A percentile compares a stretch with the other conserved stretches of the same genome.
These are phyloP conservation scores for Phrynocephalus forsythii DNA, from an alignment of 2,797 vertebrate genomes.

Conservation along the genomic window DNA sequence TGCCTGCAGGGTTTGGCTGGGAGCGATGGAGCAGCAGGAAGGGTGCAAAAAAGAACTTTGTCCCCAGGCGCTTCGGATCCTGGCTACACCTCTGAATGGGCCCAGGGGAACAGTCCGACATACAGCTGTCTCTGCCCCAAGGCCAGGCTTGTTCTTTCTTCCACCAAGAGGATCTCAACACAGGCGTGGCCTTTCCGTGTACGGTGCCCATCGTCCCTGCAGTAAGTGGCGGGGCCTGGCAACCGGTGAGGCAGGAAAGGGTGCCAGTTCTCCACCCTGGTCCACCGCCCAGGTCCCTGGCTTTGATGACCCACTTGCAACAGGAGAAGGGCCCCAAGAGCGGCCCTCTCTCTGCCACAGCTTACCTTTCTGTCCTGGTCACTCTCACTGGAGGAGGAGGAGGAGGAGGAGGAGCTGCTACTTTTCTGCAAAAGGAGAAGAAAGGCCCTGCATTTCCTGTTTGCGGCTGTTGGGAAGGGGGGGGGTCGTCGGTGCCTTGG, in stretches of 20 bases:
- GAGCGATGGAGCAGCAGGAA: no score
- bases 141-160: background rate
- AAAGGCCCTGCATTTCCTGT: background rate
- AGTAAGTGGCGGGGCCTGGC: background rate
- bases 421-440: background rate
- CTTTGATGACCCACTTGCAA: no score
- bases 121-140: no score
- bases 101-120: no score
- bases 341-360: background rate
- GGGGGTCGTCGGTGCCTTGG: background rate
- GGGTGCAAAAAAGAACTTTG: no score
- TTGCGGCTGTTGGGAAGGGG: background rate
- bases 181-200: background rate
- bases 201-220: background rate
- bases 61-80: no score
- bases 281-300: background rate
- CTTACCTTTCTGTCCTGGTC: slow-evolving; percentile 1
- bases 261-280: background rate
- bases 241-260: background rate
- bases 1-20: no score
- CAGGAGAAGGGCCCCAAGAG: background rate
- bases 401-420: background rate
- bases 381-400: background rate
- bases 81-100: no score
- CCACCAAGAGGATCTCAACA: background rate